Base-by-base conservation (phyloP, 2,797 vertebrate genomes). In the Leucoraja ocellata region DNA sequence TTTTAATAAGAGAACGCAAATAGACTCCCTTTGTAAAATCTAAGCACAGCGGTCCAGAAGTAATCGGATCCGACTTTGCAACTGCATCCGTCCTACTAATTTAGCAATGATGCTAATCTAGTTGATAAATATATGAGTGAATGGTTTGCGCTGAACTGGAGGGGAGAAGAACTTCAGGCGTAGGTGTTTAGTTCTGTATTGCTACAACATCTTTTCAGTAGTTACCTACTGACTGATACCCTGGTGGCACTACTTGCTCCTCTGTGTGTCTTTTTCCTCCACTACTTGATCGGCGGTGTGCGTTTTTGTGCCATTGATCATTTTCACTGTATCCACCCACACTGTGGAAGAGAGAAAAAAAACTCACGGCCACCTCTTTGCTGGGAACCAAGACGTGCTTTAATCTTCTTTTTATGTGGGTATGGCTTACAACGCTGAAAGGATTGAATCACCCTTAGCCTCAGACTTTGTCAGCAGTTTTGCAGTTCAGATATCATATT, bases 401-500 rank as follows among this genome's bases (percentile, higher is more conserved):
- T 63, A 63, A 63, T 32, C 58, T 86, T 86, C 1, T 32, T 11
- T 86, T 36, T 88, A 63, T 7, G 13, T 88, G 84, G 61, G 32
- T 68, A 63, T 88, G 21, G 84, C 32, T 88, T 86, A 65, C 84
- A 65, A 18, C 16, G 32, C 61, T 36, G 84, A 84, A 84, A 63
- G 54, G 46, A 84, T 61, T 84, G 81, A 88, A 88, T 65, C 63
- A 65, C 14, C n/a, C 61, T 18, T 54, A 68, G 14, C n/a, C n/a
- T 88, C 16, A 36, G 84, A 68, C 13, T 32, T 88, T 18, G n/a
- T 68, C 61, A 68, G n/a, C 8, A 65, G 61, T 88, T n/a, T 88
- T 88, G 61, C 3, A 63, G 84, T 68, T 88, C 84, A 68, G 36
- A 28, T 88, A 88, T 88, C 84, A 88, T 88, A 88, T 68, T 88